Conservation (phyloP, 2,113 vertebrate genomes). For the Cygnus buccinator region DNA sequence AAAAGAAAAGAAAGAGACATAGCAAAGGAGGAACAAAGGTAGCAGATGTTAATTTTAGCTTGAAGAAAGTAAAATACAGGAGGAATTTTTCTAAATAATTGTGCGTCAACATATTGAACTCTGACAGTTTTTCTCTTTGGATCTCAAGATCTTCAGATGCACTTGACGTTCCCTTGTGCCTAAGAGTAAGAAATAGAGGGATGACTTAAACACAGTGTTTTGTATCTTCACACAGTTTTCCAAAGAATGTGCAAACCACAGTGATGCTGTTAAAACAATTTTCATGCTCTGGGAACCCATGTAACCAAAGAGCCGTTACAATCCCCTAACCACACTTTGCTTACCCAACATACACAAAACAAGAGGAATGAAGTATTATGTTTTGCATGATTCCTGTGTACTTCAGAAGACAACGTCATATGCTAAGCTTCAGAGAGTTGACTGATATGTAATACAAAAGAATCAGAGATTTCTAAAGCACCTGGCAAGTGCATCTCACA, state of each 20-base stretch:
- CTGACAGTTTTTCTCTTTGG: fast-evolving
- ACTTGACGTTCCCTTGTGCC: background rate
- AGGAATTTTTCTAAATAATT: background rate
- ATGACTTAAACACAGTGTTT: background rate
- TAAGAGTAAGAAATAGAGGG: background rate
- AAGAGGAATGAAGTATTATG: background rate
- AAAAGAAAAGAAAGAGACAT: no score
- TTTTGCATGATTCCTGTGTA: background rate
- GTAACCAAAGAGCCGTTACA: background rate
- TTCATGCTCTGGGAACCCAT: background rate
- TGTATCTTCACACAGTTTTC: background rate
- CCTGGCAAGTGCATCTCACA: background rate
- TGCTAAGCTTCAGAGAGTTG: background rate
- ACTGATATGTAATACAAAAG: background rate
- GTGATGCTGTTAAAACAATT: background rate
- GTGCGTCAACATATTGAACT: background rate
- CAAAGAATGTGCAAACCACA: background rate
- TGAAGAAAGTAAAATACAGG: background rate
- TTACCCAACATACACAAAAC: background rate
- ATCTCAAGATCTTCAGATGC: background rate
- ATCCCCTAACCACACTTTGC: fast-evolving
- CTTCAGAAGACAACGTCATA: background rate
- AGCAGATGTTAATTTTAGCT: background rate
- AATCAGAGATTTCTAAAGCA: background rate
- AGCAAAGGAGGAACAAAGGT: background rate